Conservation (phyloP, 2,888 invertebrate species). For the Caenorhabditis panamensis region DNA sequence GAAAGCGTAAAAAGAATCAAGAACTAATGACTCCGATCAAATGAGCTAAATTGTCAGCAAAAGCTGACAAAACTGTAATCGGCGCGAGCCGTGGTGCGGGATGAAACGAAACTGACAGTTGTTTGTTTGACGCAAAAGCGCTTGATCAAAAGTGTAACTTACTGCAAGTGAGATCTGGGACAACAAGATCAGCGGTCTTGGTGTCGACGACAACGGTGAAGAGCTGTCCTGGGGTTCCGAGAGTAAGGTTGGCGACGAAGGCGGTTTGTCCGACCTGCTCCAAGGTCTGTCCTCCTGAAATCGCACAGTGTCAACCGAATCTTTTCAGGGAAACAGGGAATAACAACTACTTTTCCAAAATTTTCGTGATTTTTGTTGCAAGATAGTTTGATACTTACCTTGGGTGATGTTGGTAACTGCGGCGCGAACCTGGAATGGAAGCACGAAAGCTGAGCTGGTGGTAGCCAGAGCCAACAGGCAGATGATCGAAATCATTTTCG, state of each 20-base stretch:
- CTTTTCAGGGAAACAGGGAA: neutral
- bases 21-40: neutral
- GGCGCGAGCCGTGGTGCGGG: constrained; percentile 9
- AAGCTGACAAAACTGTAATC: constrained; percentile 47
- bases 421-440: constrained; percentile 30
- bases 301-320: neutral
- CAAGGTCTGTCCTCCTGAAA: constrained; percentile 53
- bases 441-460: constrained; percentile 27
- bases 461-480: constrained; percentile 25
- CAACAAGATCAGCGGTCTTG: constrained; percentile 40
- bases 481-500: constrained; percentile 32
- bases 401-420: constrained; percentile 45
- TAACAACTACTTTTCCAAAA: neutral
- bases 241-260: constrained; percentile 52
- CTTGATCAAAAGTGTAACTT: constrained; percentile 4
- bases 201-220: constrained; percentile 58
- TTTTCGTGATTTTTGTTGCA: neutral
- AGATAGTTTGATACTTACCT: constrained; percentile 11
- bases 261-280: constrained; percentile 14
- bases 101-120: neutral
- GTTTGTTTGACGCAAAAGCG: neutral
- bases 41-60: constrained; percentile 41
- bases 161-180: constrained; percentile 50
- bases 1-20: constrained; percentile 16
- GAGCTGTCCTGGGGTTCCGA: constrained; percentile 57